A percentile compares a stretch with the other conserved stretches of the same genome.
Conservation (phyloP, 2,113 vertebrate genomes). For the Oriolus oriolus region DNA sequence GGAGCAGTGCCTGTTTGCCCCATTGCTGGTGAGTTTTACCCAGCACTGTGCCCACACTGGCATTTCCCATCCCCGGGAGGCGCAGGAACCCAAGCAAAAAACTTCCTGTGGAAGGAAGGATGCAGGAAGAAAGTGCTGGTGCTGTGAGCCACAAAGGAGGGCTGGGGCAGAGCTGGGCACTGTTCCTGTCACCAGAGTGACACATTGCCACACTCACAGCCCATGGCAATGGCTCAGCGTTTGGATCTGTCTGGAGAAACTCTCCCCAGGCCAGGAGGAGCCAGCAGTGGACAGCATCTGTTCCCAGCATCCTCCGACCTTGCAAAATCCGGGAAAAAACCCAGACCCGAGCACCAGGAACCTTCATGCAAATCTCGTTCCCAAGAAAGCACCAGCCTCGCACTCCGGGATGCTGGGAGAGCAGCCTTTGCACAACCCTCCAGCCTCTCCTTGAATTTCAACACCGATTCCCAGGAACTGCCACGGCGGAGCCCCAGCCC, state of each 20-base stretch:
- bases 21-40: background rate
- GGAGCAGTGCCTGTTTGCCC: background rate
- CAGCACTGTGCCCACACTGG: background rate
- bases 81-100: background rate
- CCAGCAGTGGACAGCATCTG: background rate
- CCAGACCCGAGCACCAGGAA: background rate
- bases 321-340: background rate
- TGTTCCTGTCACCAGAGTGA: background rate
- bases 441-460: conserved; percentile 1
- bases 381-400: background rate
- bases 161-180: background rate
- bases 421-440: background rate
- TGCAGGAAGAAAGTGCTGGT: background rate
- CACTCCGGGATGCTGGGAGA: background rate
- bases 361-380: background rate
- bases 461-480: background rate
- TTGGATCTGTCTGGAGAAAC: background rate
- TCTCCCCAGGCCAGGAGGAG: background rate
- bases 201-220: background rate
- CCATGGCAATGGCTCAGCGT: background rate
- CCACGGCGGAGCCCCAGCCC: background rate
- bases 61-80: background rate
- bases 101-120: background rate
- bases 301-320: background rate
- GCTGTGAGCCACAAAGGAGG: background rate